Conservation (phyloP, 2,888 invertebrate genomes). For the Polyommatus icarus region DNA sequence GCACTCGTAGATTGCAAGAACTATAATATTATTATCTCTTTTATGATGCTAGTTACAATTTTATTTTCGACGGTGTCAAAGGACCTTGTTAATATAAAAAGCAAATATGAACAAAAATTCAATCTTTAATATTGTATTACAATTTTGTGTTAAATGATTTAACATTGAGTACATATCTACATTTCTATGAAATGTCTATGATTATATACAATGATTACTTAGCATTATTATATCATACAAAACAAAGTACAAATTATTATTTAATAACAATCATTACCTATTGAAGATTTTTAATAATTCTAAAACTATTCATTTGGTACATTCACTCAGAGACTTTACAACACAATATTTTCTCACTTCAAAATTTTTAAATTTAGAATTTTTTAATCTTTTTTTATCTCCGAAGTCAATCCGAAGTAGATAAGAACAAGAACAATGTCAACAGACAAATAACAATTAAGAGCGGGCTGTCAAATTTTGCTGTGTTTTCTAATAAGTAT, state of each 20-base stretch:
- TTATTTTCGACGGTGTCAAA: no score
- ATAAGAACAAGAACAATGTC: no score
- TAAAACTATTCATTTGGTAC: slow-evolving; percentile 2
- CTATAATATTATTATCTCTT: no score
- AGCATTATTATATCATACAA: slow-evolving; percentile 14
- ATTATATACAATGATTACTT: slow-evolving; percentile 17
- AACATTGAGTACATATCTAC: slow-evolving; percentile 1
- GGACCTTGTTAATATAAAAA: neutral
- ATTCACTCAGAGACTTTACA: slow-evolving; percentile 7
- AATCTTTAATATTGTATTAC: slow-evolving; percentile 8
- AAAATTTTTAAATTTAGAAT: neutral
- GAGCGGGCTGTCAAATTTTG: no score
- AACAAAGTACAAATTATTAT: slow-evolving; percentile 20
- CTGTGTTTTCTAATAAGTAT: no score
- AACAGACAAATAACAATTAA: no score
- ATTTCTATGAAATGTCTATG: slow-evolving; percentile 7
- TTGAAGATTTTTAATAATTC: neutral
- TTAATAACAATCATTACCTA: neutral
- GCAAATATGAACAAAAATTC: neutral
- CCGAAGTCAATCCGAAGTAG: no score
- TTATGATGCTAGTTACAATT: no score
- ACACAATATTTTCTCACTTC: neutral
- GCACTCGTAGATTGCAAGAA: no score
- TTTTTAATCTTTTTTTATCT: no score
- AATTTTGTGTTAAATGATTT: neutral